Evolutionary conservation across 2,113 vertebrate genomes (phyloP).

Genomic region (Carassius gibelio): DNA sequence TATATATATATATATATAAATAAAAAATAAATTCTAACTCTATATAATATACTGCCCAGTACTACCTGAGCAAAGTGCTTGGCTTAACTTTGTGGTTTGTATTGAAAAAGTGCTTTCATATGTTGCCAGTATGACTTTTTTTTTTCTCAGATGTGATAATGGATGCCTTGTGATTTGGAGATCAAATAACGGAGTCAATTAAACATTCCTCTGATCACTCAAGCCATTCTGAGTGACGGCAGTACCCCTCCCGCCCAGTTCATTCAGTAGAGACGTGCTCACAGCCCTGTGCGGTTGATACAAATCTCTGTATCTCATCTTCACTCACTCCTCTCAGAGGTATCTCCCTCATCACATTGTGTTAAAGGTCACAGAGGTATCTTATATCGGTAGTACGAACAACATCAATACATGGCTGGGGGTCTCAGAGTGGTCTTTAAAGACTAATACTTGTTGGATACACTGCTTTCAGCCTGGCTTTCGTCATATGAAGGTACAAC

Average conservation of each 20-base stretch:
- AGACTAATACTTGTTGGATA: constrained; percentile 27
- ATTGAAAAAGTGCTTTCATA: constrained; percentile 19
- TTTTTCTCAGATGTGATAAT: constrained; percentile 38
- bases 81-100: not conserved
- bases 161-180: constrained; percentile 36
- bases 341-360: constrained; percentile 29
- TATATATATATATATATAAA: too few species aligned
- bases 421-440: constrained; percentile 31
- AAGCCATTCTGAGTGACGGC: not conserved
- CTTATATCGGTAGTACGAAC: constrained; percentile 26
- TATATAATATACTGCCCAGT: not conserved
- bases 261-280: not conserved
- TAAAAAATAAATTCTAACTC: not conserved
- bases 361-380: constrained; percentile 21
- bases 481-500: constrained; percentile 12
- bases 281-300: constrained; percentile 21
- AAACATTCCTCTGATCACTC: constrained; percentile 36
- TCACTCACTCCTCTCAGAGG: constrained; percentile 23
- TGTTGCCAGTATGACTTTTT: constrained; percentile 4
- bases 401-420: constrained; percentile 1
- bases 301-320: constrained; percentile 23
- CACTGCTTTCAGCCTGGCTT: not conserved
- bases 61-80: not conserved
- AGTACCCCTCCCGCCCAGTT: not conserved
- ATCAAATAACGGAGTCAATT: constrained; percentile 40